A percentile compares a stretch with the other conserved stretches of the same genome.
Conservation (phyloP, 1,140 invertebrate species). For the Andrena cerasifolii region DNA sequence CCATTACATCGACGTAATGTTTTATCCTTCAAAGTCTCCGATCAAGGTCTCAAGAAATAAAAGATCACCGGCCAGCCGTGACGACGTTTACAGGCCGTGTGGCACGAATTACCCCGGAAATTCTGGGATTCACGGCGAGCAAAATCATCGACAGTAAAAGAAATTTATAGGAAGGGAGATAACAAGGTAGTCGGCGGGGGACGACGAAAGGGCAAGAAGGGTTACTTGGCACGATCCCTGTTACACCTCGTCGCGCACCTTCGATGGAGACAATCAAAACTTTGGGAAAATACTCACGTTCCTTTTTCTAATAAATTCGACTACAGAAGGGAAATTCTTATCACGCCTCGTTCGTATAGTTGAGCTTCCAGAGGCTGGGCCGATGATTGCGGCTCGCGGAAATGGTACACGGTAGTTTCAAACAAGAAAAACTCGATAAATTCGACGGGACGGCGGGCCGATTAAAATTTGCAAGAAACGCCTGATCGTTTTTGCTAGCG, state of each 20-base stretch:
- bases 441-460: background rate
- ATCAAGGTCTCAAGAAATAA: background rate
- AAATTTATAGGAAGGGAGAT: background rate
- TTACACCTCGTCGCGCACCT: background rate
- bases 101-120: background rate
- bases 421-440: slow-evolving; percentile 15
- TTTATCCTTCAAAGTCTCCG: no score
- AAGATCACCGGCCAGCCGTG: background rate
- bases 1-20: no score
- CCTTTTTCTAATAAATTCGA: slow-evolving; percentile 40
- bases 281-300: slow-evolving; percentile 25
- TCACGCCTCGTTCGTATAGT: slow-evolving; percentile 35
- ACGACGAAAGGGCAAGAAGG: background rate
- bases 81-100: no score
- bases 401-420: background rate
- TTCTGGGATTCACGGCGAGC: background rate
- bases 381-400: background rate
- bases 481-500: background rate
- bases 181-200: background rate
- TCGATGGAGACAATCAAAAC: slow-evolving; percentile 20
- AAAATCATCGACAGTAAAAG: slow-evolving; percentile 8
- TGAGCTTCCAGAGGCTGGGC: slow-evolving; percentile 10
- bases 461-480: background rate
- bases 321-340: slow-evolving; percentile 16
- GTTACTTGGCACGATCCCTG: slow-evolving; percentile 12